Evolutionary conservation across 2,888 invertebrate species (phyloP).

Genomic region (Drosophila yooni): DNA sequence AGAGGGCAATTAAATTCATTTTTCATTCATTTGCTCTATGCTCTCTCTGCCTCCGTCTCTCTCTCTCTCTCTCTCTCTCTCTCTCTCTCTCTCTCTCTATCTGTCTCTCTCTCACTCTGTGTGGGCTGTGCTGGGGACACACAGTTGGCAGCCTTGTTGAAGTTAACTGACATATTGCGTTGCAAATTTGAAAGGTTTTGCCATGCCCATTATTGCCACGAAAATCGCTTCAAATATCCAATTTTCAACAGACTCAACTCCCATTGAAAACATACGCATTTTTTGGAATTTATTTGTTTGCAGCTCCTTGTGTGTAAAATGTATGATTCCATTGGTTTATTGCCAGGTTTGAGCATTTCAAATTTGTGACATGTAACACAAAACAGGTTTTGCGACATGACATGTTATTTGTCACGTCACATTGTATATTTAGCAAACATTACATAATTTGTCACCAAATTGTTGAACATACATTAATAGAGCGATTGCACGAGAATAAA

Average conservation of each 20-base stretch:
- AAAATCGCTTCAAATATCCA: conserved; percentile 33
- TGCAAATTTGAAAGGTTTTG: conserved; percentile 71
- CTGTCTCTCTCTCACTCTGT: not conserved
- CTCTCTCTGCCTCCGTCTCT: not conserved
- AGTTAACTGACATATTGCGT: conserved; percentile 76
- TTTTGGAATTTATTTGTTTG: not conserved
- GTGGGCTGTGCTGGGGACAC: conserved; percentile 41
- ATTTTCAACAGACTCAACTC: conserved; percentile 28
- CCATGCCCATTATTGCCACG: conserved; percentile 34
- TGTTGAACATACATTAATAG: not conserved
- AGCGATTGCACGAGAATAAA: not conserved
- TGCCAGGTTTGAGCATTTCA: not conserved
- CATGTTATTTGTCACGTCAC: conserved; percentile 1
- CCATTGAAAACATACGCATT: conserved; percentile 12
- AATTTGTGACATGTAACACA: not conserved
- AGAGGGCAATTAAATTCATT: conserved; percentile 81
- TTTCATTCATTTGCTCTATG: conserved; percentile 68
- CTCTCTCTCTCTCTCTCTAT: not conserved
- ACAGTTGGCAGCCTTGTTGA: conserved; percentile 72
- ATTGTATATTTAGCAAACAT: not conserved
- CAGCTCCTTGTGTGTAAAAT: not conserved
- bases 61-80: not conserved
- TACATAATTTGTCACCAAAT: not conserved
- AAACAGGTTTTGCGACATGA: not conserved
- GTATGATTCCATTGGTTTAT: conserved; percentile 11